phyloP scores from a whole-genome alignment of 2,113 vertebrate genomes.

The Thermophis baileyi region DNA sequence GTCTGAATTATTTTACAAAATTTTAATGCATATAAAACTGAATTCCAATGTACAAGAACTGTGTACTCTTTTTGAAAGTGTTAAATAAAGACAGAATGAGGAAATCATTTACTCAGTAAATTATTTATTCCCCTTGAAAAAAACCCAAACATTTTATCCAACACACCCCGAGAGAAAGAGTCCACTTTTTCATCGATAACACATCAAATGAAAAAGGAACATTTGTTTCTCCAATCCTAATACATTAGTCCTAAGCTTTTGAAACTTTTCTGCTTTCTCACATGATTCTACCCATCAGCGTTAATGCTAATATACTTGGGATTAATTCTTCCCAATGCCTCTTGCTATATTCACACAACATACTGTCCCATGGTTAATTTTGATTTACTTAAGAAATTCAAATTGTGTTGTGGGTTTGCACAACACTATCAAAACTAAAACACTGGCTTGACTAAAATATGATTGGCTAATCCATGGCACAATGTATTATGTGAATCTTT shows the following conservation, averaged over 20 bases:
- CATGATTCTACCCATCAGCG: not conserved
- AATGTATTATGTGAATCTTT: not conserved
- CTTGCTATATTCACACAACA: not conserved
- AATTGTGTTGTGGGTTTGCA: not conserved
- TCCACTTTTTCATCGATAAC: not conserved
- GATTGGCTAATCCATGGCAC: not conserved
- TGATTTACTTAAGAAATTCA: not conserved
- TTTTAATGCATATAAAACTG: not conserved
- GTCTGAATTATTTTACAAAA: not conserved
- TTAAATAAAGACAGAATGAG: not conserved
- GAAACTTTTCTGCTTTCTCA: not conserved
- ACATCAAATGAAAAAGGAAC: not conserved
- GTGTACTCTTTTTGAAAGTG: not conserved
- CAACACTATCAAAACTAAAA: not conserved
- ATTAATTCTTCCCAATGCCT: not conserved
- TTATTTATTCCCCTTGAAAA: not conserved
- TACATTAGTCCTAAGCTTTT: not conserved
- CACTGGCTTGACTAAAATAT: not conserved
- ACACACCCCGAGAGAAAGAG: not conserved
- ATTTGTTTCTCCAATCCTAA: not conserved
- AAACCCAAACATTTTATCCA: not conserved
- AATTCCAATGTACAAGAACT: not conserved
- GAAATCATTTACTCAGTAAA: too few relatives aligned
- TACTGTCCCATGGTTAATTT: not conserved
- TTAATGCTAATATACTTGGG: not conserved